Conservation (phyloP, 2,888 invertebrate genomes). For the Chaitophorus viminalis region DNA sequence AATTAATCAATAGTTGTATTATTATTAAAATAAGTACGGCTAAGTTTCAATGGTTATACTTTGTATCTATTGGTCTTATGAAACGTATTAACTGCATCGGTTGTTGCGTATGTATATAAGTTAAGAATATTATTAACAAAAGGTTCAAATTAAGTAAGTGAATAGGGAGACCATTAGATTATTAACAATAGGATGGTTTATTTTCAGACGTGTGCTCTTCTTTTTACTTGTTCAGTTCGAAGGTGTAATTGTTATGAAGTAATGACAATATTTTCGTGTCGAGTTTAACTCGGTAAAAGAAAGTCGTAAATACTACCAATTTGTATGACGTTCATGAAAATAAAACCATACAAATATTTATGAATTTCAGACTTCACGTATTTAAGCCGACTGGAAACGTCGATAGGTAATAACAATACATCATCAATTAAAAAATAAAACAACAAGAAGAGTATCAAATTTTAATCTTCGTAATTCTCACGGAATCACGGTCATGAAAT, state of each 20-base stretch:
- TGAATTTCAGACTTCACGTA: not conserved
- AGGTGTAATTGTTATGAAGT: not conserved
- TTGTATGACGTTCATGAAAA: not conserved
- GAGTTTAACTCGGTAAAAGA: not conserved
- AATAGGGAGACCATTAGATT: conserved; percentile 19
- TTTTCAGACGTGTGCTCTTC: conserved; percentile 11
- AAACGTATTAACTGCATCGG: not conserved
- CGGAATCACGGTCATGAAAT: not conserved
- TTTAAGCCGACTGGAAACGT: not conserved
- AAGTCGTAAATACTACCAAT: not conserved
- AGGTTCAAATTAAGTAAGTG: conserved; percentile 47
- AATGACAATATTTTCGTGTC: conserved; percentile 7
- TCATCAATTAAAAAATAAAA: not conserved
- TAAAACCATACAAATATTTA: not conserved
- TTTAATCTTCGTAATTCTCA: not conserved
- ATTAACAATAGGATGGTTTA: conserved; percentile 29
- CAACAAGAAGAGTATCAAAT: not conserved
- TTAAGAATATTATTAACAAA: conserved; percentile 33
- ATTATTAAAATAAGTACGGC: not conserved
- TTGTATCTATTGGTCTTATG: not conserved
- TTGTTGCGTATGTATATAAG: not conserved
- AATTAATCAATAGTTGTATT: not conserved
- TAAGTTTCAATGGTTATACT: not conserved
- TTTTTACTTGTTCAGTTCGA: not conserved
- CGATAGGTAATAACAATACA: not conserved